Base-by-base conservation (phyloP, 2,113 vertebrate species). In the Vicugna pacos region DNA sequence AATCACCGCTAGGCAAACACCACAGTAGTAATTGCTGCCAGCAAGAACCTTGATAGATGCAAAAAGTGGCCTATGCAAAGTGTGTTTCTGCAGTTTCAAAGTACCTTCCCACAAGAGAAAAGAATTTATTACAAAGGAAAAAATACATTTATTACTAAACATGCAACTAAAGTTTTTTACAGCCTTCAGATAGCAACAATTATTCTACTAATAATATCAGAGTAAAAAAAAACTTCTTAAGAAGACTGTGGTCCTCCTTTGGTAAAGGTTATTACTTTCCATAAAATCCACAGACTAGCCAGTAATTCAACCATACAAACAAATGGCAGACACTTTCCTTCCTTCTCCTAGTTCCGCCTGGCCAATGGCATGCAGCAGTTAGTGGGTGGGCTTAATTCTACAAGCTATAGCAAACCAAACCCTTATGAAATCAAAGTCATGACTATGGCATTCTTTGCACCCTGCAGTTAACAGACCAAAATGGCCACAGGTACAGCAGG, bases 341-440 rank as follows among this genome's bases (percentile, higher is more conserved):
- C 28, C 72, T 88, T 89, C 82, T 83, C 50, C 73, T 50, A 58
- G 52, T 84, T 69, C 16, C 46, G 75, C 65, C 46, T 56, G 4
- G 28, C 26, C 32, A 85, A 28, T 0, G 20, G 65, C 48, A 89
- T 32, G 64, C 30, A 86, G 46, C 19, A 73, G 52, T 81, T 62
- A 79, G 73, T 3, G 56, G 26, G 32, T n/a, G 11, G 48, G 19
- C n/a, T 82, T 95, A 46, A 88, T 79, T 88, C 91, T 32, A 77
- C 3, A 50, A 14, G 62, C 42, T 48, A 80, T 24, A 10, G 60
- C 60, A 88, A 58, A 54, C 15, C 54, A 93, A 96, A 52, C 8
- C 60, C 28, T 60, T 81, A 89, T 20, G 35, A 94, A 97, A 65
- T 50, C 62, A 93, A 93, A 89, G 56, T 46, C 73, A 89, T 22